These are phyloP conservation scores for Troglohyphantes excavatus DNA, from an alignment of 2,888 invertebrate genomes.

Conservation along the genomic window DNA sequence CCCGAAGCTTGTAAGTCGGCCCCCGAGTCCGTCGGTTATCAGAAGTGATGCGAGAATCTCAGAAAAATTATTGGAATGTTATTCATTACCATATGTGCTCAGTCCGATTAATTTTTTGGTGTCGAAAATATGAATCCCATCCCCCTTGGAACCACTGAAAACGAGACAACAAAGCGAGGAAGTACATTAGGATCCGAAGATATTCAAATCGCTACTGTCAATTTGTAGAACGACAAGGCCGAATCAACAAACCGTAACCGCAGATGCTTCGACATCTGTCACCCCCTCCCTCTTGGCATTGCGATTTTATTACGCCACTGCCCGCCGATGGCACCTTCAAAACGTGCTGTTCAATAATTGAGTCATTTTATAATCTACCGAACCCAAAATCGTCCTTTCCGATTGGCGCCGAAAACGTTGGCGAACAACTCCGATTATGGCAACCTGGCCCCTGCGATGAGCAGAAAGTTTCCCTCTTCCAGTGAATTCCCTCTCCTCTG, in stretches of 20 bases:
- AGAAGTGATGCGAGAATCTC: too few species aligned
- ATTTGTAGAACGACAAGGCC: too few species aligned
- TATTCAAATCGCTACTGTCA: too few species aligned
- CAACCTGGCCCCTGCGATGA: constrained; percentile 43
- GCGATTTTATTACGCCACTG: background rate
- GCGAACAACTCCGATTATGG: constrained; percentile 31
- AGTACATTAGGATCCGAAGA: too few species aligned
- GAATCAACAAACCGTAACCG: background rate
- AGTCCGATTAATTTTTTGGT: too few species aligned
- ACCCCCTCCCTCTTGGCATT: background rate
- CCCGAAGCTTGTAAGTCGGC: too few species aligned
- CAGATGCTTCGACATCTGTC: background rate
- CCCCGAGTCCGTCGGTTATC: too few species aligned
- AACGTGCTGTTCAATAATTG: constrained; percentile 4
- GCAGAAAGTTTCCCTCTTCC: constrained; percentile 34
- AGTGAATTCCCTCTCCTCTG: constrained; percentile 20
- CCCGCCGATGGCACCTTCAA: background rate
- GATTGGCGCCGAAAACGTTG: constrained; percentile 26
- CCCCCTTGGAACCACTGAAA: too few species aligned
- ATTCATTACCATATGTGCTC: too few species aligned
- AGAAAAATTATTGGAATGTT: too few species aligned
- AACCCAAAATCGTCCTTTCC: background rate
- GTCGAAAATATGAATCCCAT: too few species aligned
- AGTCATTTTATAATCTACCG: background rate
- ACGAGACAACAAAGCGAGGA: too few species aligned